Conservation (phyloP, 2,797 vertebrate genomes). For the Merluccius polli region DNA sequence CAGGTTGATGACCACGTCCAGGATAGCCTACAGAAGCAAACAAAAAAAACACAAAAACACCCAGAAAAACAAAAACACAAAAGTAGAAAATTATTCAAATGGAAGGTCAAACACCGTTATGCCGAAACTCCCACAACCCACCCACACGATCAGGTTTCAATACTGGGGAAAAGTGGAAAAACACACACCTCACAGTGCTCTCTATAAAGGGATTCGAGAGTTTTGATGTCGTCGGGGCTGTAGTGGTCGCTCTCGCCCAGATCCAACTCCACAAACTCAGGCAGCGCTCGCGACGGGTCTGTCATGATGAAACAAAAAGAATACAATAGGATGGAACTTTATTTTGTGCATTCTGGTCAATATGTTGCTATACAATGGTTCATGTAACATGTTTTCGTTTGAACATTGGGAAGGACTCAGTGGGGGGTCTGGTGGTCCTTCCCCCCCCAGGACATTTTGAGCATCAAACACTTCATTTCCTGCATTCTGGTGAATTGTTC, state of each 20-base stretch:
- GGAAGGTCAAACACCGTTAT: not conserved
- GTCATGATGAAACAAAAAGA: conserved; percentile 1
- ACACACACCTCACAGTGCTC: conserved; percentile 90
- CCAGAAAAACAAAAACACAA: not conserved
- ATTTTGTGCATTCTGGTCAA: too few relatives aligned
- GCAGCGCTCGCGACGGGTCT: conserved; percentile 89
- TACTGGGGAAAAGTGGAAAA: not conserved
- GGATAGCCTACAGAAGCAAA: conserved; percentile 77
- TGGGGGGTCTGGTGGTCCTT: too few relatives aligned
- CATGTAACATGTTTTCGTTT: too few relatives aligned
- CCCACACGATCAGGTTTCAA: not conserved
- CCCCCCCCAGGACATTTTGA: too few relatives aligned
- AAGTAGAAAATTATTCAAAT: not conserved
- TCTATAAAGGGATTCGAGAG: conserved; percentile 90
- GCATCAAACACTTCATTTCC: too few relatives aligned
- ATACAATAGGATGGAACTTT: too few relatives aligned
- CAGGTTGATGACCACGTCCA: conserved; percentile 94
- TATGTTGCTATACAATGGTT: too few relatives aligned
- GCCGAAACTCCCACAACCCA: conserved; percentile 5
- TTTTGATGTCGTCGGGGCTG: conserved; percentile 81
- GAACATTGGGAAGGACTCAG: too few relatives aligned
- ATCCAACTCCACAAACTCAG: conserved; percentile 88
- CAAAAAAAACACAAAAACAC: not conserved
- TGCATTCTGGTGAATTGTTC: too few relatives aligned
- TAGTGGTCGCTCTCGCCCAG: conserved; percentile 76